Base-by-base conservation (phyloP, 37 sponge, comb jelly and placozoan genomes). In the Halichondria panicea region DNA sequence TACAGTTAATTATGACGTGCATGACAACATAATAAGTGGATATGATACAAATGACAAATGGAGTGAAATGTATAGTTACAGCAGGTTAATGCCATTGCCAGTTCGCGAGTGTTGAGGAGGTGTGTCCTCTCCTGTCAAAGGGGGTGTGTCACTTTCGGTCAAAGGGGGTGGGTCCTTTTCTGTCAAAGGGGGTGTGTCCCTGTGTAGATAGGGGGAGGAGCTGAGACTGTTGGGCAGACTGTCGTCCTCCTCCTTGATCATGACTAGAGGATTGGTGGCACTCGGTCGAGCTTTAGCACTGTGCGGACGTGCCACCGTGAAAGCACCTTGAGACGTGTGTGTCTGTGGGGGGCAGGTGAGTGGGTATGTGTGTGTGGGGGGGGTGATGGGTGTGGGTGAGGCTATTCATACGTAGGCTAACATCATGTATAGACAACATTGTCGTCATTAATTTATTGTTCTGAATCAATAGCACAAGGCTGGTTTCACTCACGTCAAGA, bases 311-410 rank as follows among this genome's bases (percentile, higher is more conserved):
- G 34, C 63, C 27, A 32, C 63, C 18, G 34, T 34, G 34, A 62
- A 3, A 33, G 63, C 18, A 62, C 63, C 63, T 33, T 22, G 4
- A 18, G 27, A 18, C 3, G 34, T 62, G 63, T 32, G 4, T 62
- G 63, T 62, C 18, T 31, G 24, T 18, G 31, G 2, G 63, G 63
- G 13, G 13, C 9, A 9, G 13, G 13, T 13, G 13, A 48, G 50
- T 48, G 63, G 4, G 63, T 62, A 34, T 31, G 63, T 62, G 63
- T 62, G 35, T 62, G 31, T 62, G 34, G 34, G 27, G 31, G 63
- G 36, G 63, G 34, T 2, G 9, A 9, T 48, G 9, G 13, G 9
- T 48, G 50, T 48, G 50, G 9, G 50, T 48, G 50, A 18, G 9
- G 13, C 13, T 48, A 48, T 9, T 48, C n/a, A n/a, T n/a, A n/a